Evolutionary conservation across 1,140 invertebrate genomes (phyloP), one percentile per base, ranked within the genome.

Genomic region (Araneus ventricosus): DNA sequence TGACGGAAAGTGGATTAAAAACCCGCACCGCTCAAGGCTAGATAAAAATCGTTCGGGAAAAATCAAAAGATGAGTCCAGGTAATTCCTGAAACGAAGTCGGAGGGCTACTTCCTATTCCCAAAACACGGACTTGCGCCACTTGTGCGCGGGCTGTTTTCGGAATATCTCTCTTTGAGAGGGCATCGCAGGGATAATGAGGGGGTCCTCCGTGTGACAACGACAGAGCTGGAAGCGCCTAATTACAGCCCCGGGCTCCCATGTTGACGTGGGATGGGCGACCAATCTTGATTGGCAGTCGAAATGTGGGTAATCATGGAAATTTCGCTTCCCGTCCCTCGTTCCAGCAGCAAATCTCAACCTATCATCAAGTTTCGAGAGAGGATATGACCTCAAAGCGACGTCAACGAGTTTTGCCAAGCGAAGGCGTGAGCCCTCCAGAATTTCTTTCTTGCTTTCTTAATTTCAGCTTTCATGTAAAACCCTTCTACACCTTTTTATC

Each of bases 241-340:
- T 91, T 82, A 82, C 89, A 82, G 70, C 70, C 88, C 67, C 67
- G 17, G n/a, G 79, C 52, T 30, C 57, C 70, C 34, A 75, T 75
- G 70, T 75, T 75, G 70, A 75, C 88, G 34, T 79, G 34, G 37
- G 37, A 63, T 70, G 57, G 87, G 45, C 67, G 87, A 27, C 61
- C 59, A 70, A 45, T 63, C 34, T 39, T 91, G 89, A 91, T 8
- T 91, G 89, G 63, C 89, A 91, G 89, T 57, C 52, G 39, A 91
- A 91, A 91, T 91, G 59, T 91, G 75, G 89, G 89, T 91, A 91
- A 91, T 91, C 89, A 91, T 79, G 59, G 57, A 84, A 91, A 91
- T 84, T 17, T 30, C 39, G 17, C 70, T 75, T 75, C 70, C 70
- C 70, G 30, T 75, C 70, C 17, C 70, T 37, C 70, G 70, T 75